Evolutionary conservation across 2,888 invertebrate species (phyloP).

Genomic region (Mythimna impura): DNA sequence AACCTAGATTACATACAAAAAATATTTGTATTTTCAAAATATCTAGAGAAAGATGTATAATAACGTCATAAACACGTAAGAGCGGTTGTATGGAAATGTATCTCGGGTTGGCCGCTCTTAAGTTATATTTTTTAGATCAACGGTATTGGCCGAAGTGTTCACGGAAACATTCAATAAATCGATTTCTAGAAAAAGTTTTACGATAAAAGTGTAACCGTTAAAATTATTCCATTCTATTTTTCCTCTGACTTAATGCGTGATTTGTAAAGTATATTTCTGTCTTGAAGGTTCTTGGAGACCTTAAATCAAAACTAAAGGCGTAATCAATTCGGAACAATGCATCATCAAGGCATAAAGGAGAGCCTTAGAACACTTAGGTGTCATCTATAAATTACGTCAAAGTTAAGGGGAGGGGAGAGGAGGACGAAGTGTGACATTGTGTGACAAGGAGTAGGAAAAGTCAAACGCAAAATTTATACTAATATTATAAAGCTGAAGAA

Average conservation of each 20-base stretch:
- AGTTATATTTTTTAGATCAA: conserved; percentile 34
- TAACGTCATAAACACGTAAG: no score
- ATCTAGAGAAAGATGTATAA: no score
- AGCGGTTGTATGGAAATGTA: no score
- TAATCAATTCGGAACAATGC: neutral
- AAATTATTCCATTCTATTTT: neutral
- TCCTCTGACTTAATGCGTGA: neutral
- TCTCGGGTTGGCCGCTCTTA: neutral
- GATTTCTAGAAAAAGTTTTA: conserved; percentile 2
- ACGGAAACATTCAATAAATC: conserved; percentile 31
- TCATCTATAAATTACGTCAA: no score
- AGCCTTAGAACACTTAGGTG: neutral
- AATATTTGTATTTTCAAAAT: no score
- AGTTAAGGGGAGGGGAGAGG: no score
- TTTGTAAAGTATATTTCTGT: neutral
- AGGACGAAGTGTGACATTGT: no score
- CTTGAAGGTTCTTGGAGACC: neutral
- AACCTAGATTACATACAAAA: no score
- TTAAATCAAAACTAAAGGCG: neutral
- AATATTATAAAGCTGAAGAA: no score
- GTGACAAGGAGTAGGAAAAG: no score
- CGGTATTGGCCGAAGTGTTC: conserved; percentile 8
- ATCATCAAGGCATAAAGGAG: neutral
- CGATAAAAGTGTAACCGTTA: neutral
- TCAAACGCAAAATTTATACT: no score